These are phyloP conservation scores for Acyrthosiphon pisum DNA, from an alignment of 1,140 invertebrate genomes.

Conservation along the genomic window DNA sequence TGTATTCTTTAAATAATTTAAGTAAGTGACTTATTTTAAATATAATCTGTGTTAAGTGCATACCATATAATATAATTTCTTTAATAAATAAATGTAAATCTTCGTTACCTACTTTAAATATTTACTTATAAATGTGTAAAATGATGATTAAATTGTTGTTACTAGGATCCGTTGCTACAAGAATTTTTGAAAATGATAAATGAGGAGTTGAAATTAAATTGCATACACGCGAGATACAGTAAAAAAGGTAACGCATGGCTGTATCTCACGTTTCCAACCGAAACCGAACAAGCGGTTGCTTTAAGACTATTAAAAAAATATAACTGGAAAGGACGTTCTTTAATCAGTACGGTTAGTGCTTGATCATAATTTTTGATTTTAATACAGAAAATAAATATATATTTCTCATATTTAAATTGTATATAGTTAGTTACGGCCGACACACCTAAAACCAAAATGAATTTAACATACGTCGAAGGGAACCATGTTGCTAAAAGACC, in stretches of 20 bases:
- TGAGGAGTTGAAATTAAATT: constrained; percentile 60
- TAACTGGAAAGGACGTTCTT: constrained; percentile 72
- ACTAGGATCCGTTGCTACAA: constrained; percentile 60
- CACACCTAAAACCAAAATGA: constrained; percentile 57
- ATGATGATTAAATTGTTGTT: background rate
- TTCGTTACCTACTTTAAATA: background rate
- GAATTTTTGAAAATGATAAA: constrained; percentile 61
- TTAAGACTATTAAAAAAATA: constrained; percentile 74
- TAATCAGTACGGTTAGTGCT: constrained; percentile 62
- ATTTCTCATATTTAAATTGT: background rate
- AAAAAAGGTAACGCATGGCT: constrained; percentile 67
- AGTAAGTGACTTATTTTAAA: background rate
- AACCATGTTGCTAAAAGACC: constrained; percentile 56
- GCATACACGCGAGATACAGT: constrained; percentile 60
- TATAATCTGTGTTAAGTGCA: background rate
- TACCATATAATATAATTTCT: background rate
- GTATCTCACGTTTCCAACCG: constrained; percentile 78
- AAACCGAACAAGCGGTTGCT: constrained; percentile 76
- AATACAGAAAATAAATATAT: background rate
- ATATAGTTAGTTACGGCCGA: constrained; percentile 60
- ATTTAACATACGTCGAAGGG: constrained; percentile 50
- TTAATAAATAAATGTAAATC: background rate
- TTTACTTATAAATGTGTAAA: background rate
- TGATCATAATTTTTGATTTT: background rate
- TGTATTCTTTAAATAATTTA: background rate